Conservation (phyloP, 2,888 invertebrate species). For the Lapara coniferarum region DNA sequence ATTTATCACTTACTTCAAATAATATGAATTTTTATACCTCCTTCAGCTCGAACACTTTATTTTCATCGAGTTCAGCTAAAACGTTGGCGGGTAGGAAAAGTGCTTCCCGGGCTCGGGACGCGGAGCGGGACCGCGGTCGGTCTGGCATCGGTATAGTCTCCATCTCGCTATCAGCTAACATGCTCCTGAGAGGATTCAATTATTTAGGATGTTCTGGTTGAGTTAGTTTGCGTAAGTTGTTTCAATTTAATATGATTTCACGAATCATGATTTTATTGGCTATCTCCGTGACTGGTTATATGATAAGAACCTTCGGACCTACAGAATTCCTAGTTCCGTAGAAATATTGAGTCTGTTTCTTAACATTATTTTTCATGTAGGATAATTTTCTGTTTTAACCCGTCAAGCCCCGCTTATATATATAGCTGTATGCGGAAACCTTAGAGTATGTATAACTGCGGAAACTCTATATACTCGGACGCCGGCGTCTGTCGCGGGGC, state of each 20-base stretch:
- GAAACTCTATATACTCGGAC: too few species aligned
- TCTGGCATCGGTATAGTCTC: slow-evolving; percentile 56
- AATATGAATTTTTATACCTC: slow-evolving; percentile 69
- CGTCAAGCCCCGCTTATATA: too few species aligned
- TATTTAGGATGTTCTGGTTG: neutral
- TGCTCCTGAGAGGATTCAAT: slow-evolving; percentile 40
- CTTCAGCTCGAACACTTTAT: slow-evolving; percentile 85
- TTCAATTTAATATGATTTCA: neutral
- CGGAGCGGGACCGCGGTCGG: slow-evolving; percentile 65
- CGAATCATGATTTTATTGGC: too few species aligned
- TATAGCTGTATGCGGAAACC: too few species aligned
- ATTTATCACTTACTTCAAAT: slow-evolving; percentile 9
- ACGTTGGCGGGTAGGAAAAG: slow-evolving; percentile 75
- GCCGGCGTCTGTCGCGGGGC: too few species aligned
- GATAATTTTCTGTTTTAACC: too few species aligned
- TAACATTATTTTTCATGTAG: too few species aligned
- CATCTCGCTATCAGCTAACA: slow-evolving; percentile 56
- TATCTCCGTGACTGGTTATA: too few species aligned
- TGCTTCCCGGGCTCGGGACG: slow-evolving; percentile 69
- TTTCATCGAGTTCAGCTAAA: slow-evolving; percentile 83
- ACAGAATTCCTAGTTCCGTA: too few species aligned
- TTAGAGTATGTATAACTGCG: too few species aligned
- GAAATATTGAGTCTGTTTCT: too few species aligned
- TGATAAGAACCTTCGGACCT: too few species aligned
- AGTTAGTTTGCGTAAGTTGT: neutral